Percentiles rank a stretch among this genome's conserved stretches.
These are phyloP conservation scores for Phenacoccus solenopsis DNA, from an alignment of 1,140 invertebrate genomes.

Conservation along the genomic window DNA sequence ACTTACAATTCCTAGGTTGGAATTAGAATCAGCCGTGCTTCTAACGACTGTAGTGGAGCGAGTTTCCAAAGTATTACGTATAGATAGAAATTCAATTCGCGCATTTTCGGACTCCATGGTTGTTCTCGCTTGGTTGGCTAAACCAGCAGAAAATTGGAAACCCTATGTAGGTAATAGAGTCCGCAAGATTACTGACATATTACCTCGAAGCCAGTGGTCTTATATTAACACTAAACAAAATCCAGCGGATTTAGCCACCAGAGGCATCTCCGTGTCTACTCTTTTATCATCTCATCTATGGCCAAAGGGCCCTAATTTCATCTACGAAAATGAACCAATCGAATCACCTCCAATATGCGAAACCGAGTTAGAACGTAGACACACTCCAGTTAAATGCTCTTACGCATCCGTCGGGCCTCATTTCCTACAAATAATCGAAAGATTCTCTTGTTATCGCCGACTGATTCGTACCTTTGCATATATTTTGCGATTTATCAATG, in stretches of 20 bases:
- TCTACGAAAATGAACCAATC: not conserved
- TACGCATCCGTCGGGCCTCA: not conserved
- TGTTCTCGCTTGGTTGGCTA: constrained; percentile 24
- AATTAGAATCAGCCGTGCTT: constrained; percentile 31
- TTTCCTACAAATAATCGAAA: no score
- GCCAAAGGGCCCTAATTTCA: not conserved
- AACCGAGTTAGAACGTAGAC: not conserved
- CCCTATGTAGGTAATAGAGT: constrained; percentile 28
- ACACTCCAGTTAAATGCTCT: not conserved
- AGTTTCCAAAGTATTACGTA: not conserved
- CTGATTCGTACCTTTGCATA: not conserved
- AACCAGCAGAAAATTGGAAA: constrained; percentile 24
- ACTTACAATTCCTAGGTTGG: constrained; percentile 31
- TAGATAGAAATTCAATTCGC: not conserved
- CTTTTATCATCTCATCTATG: not conserved
- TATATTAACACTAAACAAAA: constrained; percentile 28
- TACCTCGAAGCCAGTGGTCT: constrained; percentile 23
- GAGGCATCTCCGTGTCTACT: constrained; percentile 23
- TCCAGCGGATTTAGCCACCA: constrained; percentile 31
- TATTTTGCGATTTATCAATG: not conserved
- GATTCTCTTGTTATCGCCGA: not conserved
- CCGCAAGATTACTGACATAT: constrained; percentile 26
- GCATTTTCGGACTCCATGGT: constrained; percentile 25
- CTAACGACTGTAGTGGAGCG: constrained; percentile 24
- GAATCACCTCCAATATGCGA: not conserved